Percentiles rank a stretch among this genome's conserved stretches.
These are phyloP conservation scores for Epinephelus awoara DNA, from an alignment of 2,797 vertebrate genomes.

Conservation along the genomic window DNA sequence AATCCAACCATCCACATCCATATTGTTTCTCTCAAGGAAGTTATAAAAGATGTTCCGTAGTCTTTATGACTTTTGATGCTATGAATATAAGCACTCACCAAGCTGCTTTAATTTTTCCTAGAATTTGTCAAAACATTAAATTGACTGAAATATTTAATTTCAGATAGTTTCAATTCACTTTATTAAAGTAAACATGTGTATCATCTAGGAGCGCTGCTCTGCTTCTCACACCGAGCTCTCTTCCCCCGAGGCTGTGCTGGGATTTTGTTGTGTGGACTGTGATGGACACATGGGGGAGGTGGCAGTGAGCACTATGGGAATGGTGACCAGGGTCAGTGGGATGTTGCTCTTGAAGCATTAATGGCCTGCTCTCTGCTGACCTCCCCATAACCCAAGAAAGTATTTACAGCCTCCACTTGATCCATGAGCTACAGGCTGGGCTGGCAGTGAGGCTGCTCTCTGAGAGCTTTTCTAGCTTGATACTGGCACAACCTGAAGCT, in stretches of 20 bases:
- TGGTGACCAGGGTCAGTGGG: conserved; percentile 74
- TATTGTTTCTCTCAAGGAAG: too few species aligned
- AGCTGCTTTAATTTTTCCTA: neutral
- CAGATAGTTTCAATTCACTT: neutral
- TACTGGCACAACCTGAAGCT: conserved; percentile 43
- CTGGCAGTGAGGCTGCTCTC: conserved; percentile 27
- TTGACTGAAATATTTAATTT: neutral
- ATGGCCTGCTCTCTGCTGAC: conserved; percentile 77
- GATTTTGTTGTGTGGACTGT: conserved; percentile 45
- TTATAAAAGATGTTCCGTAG: too few species aligned
- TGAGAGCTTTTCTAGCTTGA: conserved; percentile 43
- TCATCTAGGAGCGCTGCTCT: neutral
- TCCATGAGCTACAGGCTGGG: conserved; percentile 75
- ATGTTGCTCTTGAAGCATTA: conserved; percentile 82
- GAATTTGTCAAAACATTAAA: neutral
- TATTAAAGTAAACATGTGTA: neutral
- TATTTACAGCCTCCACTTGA: conserved; percentile 86
- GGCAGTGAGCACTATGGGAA: conserved; percentile 65
- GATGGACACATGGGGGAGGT: conserved; percentile 58
- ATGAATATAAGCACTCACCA: neutral
- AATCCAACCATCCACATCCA: too few species aligned
- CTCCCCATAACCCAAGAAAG: conserved; percentile 78
- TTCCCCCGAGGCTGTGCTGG: conserved; percentile 13
- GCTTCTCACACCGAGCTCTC: neutral
- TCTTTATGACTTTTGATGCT: neutral